Base-by-base conservation (phyloP, 37 sponge, comb jelly and placozoan genomes). In the Mnemiopsis leidyi region DNA sequence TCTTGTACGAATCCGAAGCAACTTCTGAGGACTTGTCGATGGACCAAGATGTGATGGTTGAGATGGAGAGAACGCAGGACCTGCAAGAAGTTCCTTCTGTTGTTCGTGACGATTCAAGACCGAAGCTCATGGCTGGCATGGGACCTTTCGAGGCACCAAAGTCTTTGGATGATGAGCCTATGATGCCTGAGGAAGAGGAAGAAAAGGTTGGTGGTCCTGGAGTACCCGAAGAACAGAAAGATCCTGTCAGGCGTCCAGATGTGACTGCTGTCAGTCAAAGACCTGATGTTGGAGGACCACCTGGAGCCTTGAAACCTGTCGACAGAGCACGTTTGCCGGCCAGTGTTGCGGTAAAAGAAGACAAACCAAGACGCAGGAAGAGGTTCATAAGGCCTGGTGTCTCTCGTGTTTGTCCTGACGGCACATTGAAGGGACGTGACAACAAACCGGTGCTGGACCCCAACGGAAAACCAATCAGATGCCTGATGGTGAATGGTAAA, bases 321-420 rank as follows among this genome's bases (percentile, higher is more conserved):
- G 61, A 48, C 61, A 48, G 61, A 48, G 13, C 5, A 48, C 61
- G 5, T 48, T 48, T 48, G 61, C 13, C n/a, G n/a, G n/a, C n/a
- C n/a, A n/a, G 13, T 48, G 13, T 13, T 48, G 61, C 61, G 13
- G 61, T 13, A 48, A 48, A 13, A 48, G 61, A 5, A 18, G 61
- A 48, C 13, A 5, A 40, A 85, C 90, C 40, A 13, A 85, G 39
- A 23, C 25, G 38, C 1, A 85, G 90, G 25, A 85, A 40, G 48
- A 5, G 61, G 61, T 85, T 85, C 61, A 85, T 85, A 21, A 85
- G 90, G 39, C 48, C 90, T 3, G 90, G 90, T 85, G 90, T 85
- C 0, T 36, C 25, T 23, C 26, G 36, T 40, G 0, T 85, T 33
- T 23, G 36, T 0, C 24, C 40, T 5, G 90, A 85, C 21, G 90